Conservation (phyloP, 2,113 vertebrate species). For the Planiliza haematocheilus region DNA sequence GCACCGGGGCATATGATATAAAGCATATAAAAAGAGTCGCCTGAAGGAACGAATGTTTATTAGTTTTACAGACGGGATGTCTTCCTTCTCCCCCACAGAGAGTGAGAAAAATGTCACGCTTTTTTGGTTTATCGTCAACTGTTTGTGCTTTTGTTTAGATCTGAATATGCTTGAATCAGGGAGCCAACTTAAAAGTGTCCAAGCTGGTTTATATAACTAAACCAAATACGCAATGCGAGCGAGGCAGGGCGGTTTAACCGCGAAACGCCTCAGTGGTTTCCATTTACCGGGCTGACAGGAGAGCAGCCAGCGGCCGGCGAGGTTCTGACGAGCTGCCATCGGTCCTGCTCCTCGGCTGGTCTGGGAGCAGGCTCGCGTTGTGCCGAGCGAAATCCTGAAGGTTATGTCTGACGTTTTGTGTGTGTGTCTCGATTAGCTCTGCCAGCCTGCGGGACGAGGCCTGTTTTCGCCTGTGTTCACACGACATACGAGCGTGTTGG, state of each 20-base stretch:
- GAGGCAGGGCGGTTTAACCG: conserved; percentile 59
- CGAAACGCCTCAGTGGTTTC: conserved; percentile 62
- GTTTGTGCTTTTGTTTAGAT: conserved; percentile 25
- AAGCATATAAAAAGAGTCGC: conserved; percentile 64
- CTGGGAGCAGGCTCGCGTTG: conserved; percentile 42
- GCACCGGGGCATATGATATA: conserved; percentile 49
- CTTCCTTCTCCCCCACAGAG: conserved; percentile 39
- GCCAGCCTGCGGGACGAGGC: conserved; percentile 15
- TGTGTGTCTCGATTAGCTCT: conserved; percentile 10
- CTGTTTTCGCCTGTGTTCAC: conserved; percentile 31
- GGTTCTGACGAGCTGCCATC: conserved; percentile 51
- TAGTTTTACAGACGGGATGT: conserved; percentile 65
- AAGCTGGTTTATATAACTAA: conserved; percentile 63
- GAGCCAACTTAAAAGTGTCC: conserved; percentile 35
- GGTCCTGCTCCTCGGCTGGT: conserved; percentile 46
- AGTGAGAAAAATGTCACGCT: conserved; percentile 42
- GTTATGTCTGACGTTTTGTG: conserved; percentile 40
- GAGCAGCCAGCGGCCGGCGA: conserved; percentile 25
- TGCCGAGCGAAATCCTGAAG: neutral
- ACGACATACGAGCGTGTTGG: conserved; percentile 5
- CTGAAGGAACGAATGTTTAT: conserved; percentile 68
- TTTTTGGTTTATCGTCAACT: conserved; percentile 20
- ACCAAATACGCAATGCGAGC: conserved; percentile 66
- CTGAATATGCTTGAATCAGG: conserved; percentile 9
- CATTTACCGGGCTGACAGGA: conserved; percentile 58